Percentiles rank a stretch among this genome's conserved stretches.
Evolutionary conservation across 2,888 invertebrate genomes (phyloP).

Genomic region (Papilio protenor): DNA sequence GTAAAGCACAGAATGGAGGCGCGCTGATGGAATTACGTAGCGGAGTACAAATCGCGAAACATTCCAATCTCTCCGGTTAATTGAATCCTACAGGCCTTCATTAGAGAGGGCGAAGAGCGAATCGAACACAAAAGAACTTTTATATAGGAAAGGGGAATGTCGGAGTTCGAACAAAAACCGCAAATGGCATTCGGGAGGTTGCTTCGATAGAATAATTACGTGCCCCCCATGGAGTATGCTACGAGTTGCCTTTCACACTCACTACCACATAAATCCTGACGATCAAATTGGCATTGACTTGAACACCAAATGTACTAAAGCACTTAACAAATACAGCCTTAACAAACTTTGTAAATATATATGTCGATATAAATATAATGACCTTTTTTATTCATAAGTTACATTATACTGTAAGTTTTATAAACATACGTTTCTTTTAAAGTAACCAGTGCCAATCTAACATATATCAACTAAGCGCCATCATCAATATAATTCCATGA

Average conservation of each 20-base stretch:
- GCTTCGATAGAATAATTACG: constrained; percentile 75
- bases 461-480: neutral
- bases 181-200: constrained; percentile 74
- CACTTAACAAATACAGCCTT: constrained; percentile 51
- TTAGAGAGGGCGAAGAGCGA: constrained; percentile 69
- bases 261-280: constrained; percentile 69
- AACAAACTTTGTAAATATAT: constrained; percentile 19
- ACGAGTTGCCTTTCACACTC: constrained; percentile 71
- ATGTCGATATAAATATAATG: constrained; percentile 21
- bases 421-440: no score
- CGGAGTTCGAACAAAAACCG: constrained; percentile 74
- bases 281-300: constrained; percentile 62
- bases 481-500: neutral
- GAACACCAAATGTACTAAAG: constrained; percentile 74
- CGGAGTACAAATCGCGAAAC: constrained; percentile 78
- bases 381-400: neutral
- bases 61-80: constrained; percentile 79
- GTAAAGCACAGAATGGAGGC: constrained; percentile 58
- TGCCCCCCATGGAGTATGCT: neutral
- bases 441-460: neutral
- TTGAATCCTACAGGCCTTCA: constrained; percentile 82
- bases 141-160: constrained; percentile 64
- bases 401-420: no score
- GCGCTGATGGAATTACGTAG: constrained; percentile 73
- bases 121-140: constrained; percentile 76